Conservation (phyloP, 2,797 vertebrate genomes). For the Falco concolor region DNA sequence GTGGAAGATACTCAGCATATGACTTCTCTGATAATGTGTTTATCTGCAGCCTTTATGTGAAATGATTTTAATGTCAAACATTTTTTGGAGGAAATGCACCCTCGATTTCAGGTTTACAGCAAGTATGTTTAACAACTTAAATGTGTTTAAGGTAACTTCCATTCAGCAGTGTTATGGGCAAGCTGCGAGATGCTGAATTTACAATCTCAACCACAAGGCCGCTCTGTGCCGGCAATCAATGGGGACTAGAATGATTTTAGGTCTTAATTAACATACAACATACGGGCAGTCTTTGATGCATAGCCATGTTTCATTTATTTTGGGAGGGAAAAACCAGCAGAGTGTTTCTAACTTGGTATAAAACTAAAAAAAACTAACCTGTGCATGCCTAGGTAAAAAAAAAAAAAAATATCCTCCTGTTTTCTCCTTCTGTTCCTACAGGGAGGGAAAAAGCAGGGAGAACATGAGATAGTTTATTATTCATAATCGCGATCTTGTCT, state of each 20-base stretch:
- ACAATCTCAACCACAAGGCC: not conserved
- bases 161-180: rapidly evolving
- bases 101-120: not conserved
- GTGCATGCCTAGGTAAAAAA: not conserved
- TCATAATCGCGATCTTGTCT: not conserved
- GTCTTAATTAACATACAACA: not conserved
- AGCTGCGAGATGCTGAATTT: not conserved
- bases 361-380: not conserved
- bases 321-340: not conserved
- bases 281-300: not conserved
- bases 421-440: not conserved
- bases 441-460: not conserved
- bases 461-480: slow-evolving; percentile 32
- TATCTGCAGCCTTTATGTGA: not conserved
- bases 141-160: not conserved
- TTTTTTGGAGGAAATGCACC: not conserved
- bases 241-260: not conserved
- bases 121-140: not conserved
- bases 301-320: not conserved
- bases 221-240: not conserved
- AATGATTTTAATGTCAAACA: not conserved
- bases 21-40: not conserved
- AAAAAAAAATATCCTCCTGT: not conserved
- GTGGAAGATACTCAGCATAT: not conserved
- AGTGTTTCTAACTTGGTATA: not conserved